Base-by-base conservation (phyloP, 2,113 vertebrate species). In the Orcinus orca region DNA sequence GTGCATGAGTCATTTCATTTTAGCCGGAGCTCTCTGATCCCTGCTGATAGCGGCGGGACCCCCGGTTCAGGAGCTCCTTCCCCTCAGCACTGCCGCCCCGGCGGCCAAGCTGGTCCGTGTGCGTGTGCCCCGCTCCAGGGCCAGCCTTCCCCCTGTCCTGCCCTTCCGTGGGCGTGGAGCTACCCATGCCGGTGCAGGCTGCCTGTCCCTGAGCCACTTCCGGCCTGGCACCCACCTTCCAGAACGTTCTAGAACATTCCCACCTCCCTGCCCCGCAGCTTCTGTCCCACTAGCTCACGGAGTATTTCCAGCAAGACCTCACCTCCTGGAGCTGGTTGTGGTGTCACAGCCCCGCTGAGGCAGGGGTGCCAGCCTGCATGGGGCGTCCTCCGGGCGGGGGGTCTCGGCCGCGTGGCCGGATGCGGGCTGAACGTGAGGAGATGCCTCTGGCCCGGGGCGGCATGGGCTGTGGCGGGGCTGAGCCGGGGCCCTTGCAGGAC, bases 401-500 rank as follows among this genome's bases (percentile, higher is more conserved):
- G 8, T 21, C 74, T 50, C 5, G 11, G 65, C 47, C 2, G 7
- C 2, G 1, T 41, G 31, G 31, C 41, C 4, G 3, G 8, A 8
- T 1, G 36, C 10, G 55, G 86, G 41, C 86, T n/a, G 29, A 14
- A 11, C 36, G 5, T 9, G 41, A 60, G 14, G 14, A 77, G 44
- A 77, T 33, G 17, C 74, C 74, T 44, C 44, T 11, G 47, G 47
- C 74, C 74, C 0, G 0, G 74, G 20, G 29, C 26, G 17, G 44
- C 20, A 10, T 4, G 26, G 73, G 31, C 18, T 33, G 18, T 6
- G 0, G 5, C 0, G 15, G 18, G 31, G 77, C 77, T 80, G 77
- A 58, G 29, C 38, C 1, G 0, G 8, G 6, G 0, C 3, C 2
- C 0, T 55, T 18, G 8, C 90, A 99, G 99, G 99, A 99, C 47